Evolutionary conservation across 1,140 invertebrate species (phyloP).

Genomic region (Micrasema longulum): DNA sequence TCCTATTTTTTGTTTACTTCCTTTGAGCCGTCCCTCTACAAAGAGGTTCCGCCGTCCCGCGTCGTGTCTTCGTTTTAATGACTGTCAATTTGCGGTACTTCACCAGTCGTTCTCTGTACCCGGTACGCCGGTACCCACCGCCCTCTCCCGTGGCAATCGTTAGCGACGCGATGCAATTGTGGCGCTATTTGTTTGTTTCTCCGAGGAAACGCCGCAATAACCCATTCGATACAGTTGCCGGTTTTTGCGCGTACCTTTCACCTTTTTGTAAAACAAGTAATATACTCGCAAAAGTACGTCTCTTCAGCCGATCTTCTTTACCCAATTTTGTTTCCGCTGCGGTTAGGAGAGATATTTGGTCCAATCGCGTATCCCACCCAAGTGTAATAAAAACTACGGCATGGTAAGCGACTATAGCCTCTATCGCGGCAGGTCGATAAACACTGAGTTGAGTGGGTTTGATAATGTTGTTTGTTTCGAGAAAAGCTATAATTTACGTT

Average conservation of each 20-base stretch:
- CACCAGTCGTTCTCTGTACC: neutral
- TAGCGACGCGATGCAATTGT: constrained; percentile 14
- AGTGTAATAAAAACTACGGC: no score
- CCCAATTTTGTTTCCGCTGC: no score
- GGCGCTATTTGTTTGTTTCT: constrained; percentile 20
- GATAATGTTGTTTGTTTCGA: constrained; percentile 37
- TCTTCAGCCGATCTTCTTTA: no score
- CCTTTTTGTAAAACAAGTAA: neutral
- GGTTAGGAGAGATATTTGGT: no score
- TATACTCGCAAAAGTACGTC: no score
- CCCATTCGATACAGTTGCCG: constrained; percentile 6
- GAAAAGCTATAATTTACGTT: constrained; percentile 31
- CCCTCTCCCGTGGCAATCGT: constrained; percentile 10
- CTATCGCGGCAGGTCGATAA: constrained; percentile 13
- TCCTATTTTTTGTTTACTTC: constrained; percentile 45
- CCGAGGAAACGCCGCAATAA: constrained; percentile 14
- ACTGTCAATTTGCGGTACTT: constrained; percentile 47
- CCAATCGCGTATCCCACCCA: no score
- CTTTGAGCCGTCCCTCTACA: constrained; percentile 45
- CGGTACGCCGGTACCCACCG: neutral
- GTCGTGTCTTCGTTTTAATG: constrained; percentile 50
- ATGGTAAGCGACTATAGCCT: constrained; percentile 10
- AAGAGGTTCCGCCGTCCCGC: constrained; percentile 40
- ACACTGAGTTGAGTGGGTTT: constrained; percentile 16
- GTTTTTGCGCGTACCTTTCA: constrained; percentile 6